A percentile compares a stretch with the other conserved stretches of the same genome.
Evolutionary conservation across 23 tunicate species (phyloP).

Genomic region (Botrylloides violaceus): DNA sequence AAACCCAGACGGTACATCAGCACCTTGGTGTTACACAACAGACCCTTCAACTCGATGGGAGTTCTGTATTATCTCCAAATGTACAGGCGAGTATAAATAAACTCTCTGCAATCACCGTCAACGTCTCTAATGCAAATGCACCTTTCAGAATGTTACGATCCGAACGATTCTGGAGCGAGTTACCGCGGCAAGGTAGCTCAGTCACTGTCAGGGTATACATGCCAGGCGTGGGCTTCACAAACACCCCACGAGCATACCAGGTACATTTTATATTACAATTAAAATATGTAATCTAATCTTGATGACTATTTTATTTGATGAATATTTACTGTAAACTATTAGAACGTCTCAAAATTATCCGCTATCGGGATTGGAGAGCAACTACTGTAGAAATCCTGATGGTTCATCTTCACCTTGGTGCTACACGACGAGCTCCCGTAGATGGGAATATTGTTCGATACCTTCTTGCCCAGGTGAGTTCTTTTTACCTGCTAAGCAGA

Average conservation of each 20-base stretch:
- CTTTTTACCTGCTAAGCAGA: too few relatives aligned
- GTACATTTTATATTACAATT: background rate
- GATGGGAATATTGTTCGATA: background rate
- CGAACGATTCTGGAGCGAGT: background rate
- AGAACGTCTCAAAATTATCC: background rate
- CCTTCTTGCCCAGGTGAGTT: background rate
- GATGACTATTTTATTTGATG: background rate
- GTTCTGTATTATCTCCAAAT: background rate
- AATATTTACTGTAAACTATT: background rate
- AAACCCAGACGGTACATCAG: conserved; percentile 27
- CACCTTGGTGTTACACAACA: conserved; percentile 30
- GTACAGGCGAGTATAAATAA: background rate
- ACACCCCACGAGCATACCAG: conserved; percentile 11
- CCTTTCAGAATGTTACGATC: background rate
- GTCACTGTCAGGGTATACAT: background rate
- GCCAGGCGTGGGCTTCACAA: conserved; percentile 18
- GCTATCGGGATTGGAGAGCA: background rate
- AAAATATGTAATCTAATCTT: background rate
- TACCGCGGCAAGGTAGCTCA: background rate
- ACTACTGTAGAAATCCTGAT: conserved; percentile 23
- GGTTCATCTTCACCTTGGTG: background rate
- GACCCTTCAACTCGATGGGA: conserved; percentile 8
- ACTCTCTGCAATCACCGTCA: too few relatives aligned
- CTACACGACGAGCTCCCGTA: background rate
- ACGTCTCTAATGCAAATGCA: too few relatives aligned